Evolutionary conservation across 2,888 invertebrate genomes (phyloP).

Genomic region (Trilocha varians): DNA sequence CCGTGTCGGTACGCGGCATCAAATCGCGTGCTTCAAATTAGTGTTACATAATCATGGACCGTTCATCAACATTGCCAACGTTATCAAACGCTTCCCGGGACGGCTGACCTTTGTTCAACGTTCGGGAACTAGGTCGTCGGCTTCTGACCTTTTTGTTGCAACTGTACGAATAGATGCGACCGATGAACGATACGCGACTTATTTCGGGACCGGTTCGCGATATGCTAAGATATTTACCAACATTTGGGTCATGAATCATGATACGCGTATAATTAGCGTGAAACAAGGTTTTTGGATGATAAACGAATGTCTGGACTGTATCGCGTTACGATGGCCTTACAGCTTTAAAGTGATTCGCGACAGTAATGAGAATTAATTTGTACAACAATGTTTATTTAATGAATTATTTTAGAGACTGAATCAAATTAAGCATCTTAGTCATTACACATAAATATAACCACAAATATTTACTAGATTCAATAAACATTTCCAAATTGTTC

Average conservation of each 20-base stretch:
- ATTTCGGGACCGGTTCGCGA: conserved; percentile 40
- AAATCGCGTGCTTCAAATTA: conserved; percentile 22
- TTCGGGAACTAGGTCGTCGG: conserved; percentile 63
- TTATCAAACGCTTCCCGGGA: conserved; percentile 60
- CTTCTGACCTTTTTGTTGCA: conserved; percentile 69
- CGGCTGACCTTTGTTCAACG: conserved; percentile 57
- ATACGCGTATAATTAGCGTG: conserved; percentile 10
- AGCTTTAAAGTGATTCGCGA: not conserved
- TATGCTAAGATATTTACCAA: conserved; percentile 23
- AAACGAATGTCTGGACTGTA: not conserved
- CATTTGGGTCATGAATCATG: conserved; percentile 20
- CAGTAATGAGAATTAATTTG: too few relatives aligned
- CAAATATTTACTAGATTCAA: too few relatives aligned
- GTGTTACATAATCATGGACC: conserved; percentile 40
- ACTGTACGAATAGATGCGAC: conserved; percentile 30
- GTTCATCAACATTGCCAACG: conserved; percentile 55
- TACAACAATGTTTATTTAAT: too few relatives aligned
- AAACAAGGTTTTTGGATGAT: conserved; percentile 12
- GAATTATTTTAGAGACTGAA: too few relatives aligned
- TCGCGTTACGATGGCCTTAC: not conserved
- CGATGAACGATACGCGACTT: conserved; percentile 24
- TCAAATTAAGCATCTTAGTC: too few relatives aligned
- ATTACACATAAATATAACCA: too few relatives aligned
- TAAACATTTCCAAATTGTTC: too few relatives aligned
- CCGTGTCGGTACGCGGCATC: conserved; percentile 7